Evolutionary conservation across 2,797 vertebrate genomes (phyloP).

Genomic region (Microhierax caerulescens): DNA sequence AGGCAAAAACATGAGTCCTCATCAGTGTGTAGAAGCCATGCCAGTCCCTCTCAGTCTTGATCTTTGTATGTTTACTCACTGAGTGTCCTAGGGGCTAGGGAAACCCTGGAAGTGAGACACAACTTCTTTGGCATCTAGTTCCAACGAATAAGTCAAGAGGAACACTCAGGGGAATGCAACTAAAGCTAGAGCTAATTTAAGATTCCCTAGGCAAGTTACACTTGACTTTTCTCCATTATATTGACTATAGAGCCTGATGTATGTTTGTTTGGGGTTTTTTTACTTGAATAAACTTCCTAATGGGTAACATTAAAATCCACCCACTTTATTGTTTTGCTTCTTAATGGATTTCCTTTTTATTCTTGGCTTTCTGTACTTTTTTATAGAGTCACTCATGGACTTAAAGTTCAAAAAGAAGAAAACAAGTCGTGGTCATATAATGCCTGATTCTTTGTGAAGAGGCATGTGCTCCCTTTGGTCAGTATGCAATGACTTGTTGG

Average conservation of each 20-base stretch:
- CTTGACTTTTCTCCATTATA: neutral
- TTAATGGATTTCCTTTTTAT: neutral
- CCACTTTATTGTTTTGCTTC: neutral
- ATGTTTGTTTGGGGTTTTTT: neutral
- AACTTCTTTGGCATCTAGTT: neutral
- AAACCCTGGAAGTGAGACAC: neutral
- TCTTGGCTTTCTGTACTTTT: neutral
- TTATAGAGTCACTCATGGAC: neutral
- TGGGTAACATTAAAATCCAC: neutral
- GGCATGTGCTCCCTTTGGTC: neutral
- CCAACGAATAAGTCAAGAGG: neutral
- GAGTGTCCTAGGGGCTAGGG: neutral
- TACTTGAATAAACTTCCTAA: neutral
- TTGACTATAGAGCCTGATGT: neutral
- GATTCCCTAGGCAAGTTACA: neutral
- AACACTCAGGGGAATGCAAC: neutral
- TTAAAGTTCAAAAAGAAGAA: neutral
- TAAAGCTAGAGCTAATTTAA: neutral
- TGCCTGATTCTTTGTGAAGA: neutral
- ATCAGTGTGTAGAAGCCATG: neutral
- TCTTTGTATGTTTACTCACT: neutral
- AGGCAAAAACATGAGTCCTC: neutral
- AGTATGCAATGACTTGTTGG: neutral
- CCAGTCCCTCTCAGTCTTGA: neutral
- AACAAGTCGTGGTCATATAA: neutral